Evolutionary conservation across 2,797 vertebrate species (phyloP).

Genomic region (Tangara arthus): DNA sequence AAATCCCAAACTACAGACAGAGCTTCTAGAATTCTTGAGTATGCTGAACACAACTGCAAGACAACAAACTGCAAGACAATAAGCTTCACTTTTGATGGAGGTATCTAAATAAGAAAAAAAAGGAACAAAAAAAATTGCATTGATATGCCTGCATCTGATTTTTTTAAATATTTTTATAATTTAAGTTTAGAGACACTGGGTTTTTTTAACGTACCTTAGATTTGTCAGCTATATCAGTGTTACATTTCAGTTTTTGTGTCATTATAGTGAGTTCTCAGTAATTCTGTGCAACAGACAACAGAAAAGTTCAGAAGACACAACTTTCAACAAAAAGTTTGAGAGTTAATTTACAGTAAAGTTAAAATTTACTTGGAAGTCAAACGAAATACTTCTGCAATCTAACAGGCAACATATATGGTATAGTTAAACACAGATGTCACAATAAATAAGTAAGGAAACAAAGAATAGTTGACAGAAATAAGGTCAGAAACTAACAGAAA

Average conservation of each 20-base stretch:
- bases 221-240: neutral
- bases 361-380: neutral
- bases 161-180: neutral
- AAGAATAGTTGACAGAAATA: neutral
- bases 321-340: neutral
- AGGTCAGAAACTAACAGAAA: neutral
- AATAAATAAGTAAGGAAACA: neutral
- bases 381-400: neutral
- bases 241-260: neutral
- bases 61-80: neutral
- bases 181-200: neutral
- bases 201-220: neutral
- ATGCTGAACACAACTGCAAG: neutral
- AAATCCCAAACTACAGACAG: neutral
- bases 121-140: neutral
- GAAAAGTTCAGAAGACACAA: neutral
- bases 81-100: neutral
- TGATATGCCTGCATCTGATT: neutral
- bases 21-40: neutral
- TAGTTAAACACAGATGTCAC: neutral
- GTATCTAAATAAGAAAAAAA: neutral
- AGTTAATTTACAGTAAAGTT: neutral
- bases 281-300: neutral
- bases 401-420: neutral
- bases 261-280: neutral